Conservation (phyloP, 2,888 invertebrate species). For the Ochropleura leucogaster region DNA sequence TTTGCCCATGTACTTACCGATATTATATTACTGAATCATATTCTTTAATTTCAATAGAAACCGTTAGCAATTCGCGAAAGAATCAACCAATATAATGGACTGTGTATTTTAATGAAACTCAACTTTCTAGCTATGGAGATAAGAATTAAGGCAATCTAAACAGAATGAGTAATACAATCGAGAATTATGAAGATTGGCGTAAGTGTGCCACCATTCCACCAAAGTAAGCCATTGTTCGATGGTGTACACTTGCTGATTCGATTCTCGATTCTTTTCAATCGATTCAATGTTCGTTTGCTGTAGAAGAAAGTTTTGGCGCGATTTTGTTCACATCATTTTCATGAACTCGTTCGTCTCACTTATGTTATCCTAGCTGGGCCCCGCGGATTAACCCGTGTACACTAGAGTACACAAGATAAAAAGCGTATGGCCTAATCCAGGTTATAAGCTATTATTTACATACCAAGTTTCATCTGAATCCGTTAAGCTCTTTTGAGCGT, state of each 20-base stretch:
- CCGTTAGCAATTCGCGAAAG: conserved; percentile 38
- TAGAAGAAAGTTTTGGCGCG: conserved; percentile 5
- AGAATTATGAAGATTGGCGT: conserved; percentile 81
- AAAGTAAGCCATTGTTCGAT: conserved; percentile 60
- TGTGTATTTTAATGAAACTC: conserved; percentile 46
- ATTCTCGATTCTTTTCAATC: conserved; percentile 55
- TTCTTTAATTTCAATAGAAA: conserved; percentile 38
- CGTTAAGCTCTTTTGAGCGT: too few species aligned
- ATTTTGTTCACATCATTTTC: conserved; percentile 1
- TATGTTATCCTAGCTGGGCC: background rate
- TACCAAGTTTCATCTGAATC: too few species aligned
- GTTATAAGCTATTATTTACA: too few species aligned
- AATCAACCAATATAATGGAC: conserved; percentile 45
- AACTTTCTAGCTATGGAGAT: conserved; percentile 75
- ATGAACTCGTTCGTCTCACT: background rate
- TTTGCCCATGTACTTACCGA: conserved; percentile 6
- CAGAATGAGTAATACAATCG: conserved; percentile 73
- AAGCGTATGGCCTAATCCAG: too few species aligned
- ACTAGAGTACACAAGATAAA: too few species aligned
- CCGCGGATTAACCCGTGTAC: too few species aligned
- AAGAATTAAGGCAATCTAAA: conserved; percentile 81
- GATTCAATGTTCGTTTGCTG: conserved; percentile 15
- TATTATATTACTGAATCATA: conserved; percentile 6
- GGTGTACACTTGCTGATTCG: conserved; percentile 49
- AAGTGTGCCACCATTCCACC: conserved; percentile 77